Base-by-base conservation (phyloP, 2,797 vertebrate species). In the Aldrovandia affinis region DNA sequence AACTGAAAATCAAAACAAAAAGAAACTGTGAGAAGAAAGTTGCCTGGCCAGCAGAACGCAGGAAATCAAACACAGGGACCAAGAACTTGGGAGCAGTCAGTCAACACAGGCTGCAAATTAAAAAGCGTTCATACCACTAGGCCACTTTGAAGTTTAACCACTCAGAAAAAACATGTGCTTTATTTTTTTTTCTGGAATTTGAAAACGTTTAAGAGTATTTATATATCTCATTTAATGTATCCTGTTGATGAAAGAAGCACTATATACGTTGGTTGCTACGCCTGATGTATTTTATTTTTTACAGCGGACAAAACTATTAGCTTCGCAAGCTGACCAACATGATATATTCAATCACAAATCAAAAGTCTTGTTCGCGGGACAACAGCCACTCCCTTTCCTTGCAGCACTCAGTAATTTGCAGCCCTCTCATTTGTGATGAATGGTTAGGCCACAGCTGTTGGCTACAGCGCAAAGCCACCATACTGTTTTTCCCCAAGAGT, bases 301-400 rank as follows among this genome's bases (percentile, higher is more conserved):
- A 39, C 52, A 81, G 42, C 10, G 3, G 9, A 70, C 6, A 44
- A 36, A 20, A 82, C 10, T 9, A n/a, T 44, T 61, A 75, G 63
- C 18, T 75, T 83, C 55, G 14, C 33, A 81, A 81, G n/a, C 18
- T 63, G 61, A 65, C 81, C 10, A 6, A 44, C 80, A 42, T 3
- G 36, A 57, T 55, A 39, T 59, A 54, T 57, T 57, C 36, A 81
- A 25, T 81, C 52, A 63, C 55, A 52, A 57, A 44, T 57, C 20
- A 57, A 42, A 75, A 81, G n/a, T 61, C 54, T 22, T 81, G 63
- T 81, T 75, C 52, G 1, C 36, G 73, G 68, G 78, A 81, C 30
- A 50, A 42, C 42, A 81, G 54, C 80, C 80, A 77, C 68, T 25
- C 68, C 47, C 47, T 50, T 39, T n/a, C 20, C 15, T 50, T 18